Evolutionary conservation across 1,140 invertebrate genomes (phyloP).

Genomic region (Solen grandis): DNA sequence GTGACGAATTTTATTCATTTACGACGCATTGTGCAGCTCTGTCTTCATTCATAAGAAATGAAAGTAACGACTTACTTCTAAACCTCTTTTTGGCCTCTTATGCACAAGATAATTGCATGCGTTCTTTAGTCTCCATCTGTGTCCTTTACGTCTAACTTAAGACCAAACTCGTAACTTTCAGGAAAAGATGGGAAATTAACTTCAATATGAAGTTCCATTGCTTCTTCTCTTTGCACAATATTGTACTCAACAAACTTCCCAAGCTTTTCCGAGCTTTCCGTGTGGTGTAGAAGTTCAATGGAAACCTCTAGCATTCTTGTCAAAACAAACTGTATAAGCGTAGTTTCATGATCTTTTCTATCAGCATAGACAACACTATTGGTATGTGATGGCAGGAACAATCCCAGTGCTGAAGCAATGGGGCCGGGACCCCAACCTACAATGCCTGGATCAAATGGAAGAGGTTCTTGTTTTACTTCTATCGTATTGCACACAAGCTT

Average conservation of each 20-base stretch:
- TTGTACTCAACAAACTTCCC: constrained; percentile 1
- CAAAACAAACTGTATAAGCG: constrained; percentile 29
- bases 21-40: too few species aligned
- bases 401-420: constrained; percentile 8
- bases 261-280: too few species aligned
- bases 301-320: not conserved
- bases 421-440: constrained; percentile 44
- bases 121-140: not conserved
- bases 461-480: not conserved
- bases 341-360: constrained; percentile 17
- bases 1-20: too few species aligned
- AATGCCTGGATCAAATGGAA: constrained; percentile 40
- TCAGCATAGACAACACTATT: constrained; percentile 13
- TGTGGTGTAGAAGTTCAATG: constrained; percentile 15
- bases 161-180: constrained; percentile 10
- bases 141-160: constrained; percentile 19
- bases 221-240: constrained; percentile 5
- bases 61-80: too few species aligned
- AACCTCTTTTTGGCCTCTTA: not conserved
- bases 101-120: constrained; percentile 42
- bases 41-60: too few species aligned
- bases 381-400: constrained; percentile 31
- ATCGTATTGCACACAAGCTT: constrained; percentile 19
- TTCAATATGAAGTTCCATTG: constrained; percentile 14
- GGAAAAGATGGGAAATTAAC: constrained; percentile 16